These are phyloP conservation scores for Hypothenemus hampei DNA, from an alignment of 1,140 invertebrate genomes.

Conservation along the genomic window DNA sequence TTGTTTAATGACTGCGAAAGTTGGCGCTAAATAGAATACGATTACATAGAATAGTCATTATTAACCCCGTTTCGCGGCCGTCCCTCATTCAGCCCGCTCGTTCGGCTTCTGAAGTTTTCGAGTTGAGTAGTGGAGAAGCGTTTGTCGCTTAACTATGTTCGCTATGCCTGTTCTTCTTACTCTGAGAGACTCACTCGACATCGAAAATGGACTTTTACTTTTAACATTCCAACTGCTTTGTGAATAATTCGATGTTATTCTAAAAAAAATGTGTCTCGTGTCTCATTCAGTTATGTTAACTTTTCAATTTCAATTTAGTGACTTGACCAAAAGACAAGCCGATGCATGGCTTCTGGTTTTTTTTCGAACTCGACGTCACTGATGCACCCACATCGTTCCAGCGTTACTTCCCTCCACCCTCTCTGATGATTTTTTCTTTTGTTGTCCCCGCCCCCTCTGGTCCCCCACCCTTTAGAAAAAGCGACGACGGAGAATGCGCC, in stretches of 20 bases:
- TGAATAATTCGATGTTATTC: too few species aligned
- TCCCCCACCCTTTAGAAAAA: constrained; percentile 11
- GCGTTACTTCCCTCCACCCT: too few species aligned
- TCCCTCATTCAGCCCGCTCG: constrained; percentile 4
- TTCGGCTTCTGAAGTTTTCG: constrained; percentile 6
- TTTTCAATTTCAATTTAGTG: too few species aligned
- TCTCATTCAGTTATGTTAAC: too few species aligned
- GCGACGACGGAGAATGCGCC: constrained; percentile 26
- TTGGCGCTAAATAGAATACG: constrained; percentile 20
- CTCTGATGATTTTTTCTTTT: too few species aligned
- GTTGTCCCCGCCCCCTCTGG: constrained; percentile 16
- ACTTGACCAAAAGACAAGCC: too few species aligned
- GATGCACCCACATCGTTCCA: constrained; percentile 19
- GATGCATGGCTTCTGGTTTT: too few species aligned
- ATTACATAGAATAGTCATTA: constrained; percentile 26
- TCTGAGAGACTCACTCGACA: neutral
- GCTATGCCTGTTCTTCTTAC: too few species aligned
- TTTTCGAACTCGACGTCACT: constrained; percentile 21
- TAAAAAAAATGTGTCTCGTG: too few species aligned
- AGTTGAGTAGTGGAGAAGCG: too few species aligned
- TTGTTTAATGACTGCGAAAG: constrained; percentile 22
- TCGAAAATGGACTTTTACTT: constrained; percentile 9
- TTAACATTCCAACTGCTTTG: constrained; percentile 8
- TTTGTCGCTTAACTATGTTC: constrained; percentile 11
- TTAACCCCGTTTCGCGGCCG: constrained; percentile 14